A percentile compares a stretch with the other conserved stretches of the same genome.
Evolutionary conservation across 2,888 invertebrate genomes (phyloP).

Genomic region (Notodonta ziczac): DNA sequence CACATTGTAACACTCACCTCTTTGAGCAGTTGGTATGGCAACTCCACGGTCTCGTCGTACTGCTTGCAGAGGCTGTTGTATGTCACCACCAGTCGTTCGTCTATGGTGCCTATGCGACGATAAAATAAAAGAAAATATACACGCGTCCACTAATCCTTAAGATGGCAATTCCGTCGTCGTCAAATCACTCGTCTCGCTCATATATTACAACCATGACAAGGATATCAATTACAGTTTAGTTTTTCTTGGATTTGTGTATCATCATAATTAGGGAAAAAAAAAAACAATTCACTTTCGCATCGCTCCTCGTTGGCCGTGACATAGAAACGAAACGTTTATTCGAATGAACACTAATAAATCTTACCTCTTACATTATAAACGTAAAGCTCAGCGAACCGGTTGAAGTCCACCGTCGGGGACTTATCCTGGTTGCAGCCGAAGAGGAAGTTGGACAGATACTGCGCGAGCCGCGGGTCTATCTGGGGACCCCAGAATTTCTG

Average conservation of each 20-base stretch:
- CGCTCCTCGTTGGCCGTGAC: too few relatives aligned
- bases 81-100: slow-evolving; percentile 85
- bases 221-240: too few relatives aligned
- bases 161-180: too few relatives aligned
- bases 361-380: slow-evolving; percentile 87
- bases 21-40: slow-evolving; percentile 86
- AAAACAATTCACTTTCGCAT: too few relatives aligned
- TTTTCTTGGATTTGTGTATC: too few relatives aligned
- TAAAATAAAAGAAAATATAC: slow-evolving; percentile 5
- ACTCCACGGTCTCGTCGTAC: slow-evolving; percentile 78
- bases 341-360: slow-evolving; percentile 14
- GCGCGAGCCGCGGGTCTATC: slow-evolving; percentile 87
- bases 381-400: slow-evolving; percentile 88
- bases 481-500: slow-evolving; percentile 89
- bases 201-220: too few relatives aligned
- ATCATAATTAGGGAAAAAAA: too few relatives aligned
- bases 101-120: slow-evolving; percentile 78
- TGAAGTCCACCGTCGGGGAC: slow-evolving; percentile 82
- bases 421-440: slow-evolving; percentile 84
- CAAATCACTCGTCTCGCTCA: too few relatives aligned
- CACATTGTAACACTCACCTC: slow-evolving; percentile 78
- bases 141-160: not conserved
- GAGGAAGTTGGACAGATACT: slow-evolving; percentile 88
- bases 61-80: slow-evolving; percentile 84
- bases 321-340: slow-evolving; percentile 7